phyloP scores from a whole-genome alignment of 2,797 vertebrate genomes.

The Danio kyathit region DNA sequence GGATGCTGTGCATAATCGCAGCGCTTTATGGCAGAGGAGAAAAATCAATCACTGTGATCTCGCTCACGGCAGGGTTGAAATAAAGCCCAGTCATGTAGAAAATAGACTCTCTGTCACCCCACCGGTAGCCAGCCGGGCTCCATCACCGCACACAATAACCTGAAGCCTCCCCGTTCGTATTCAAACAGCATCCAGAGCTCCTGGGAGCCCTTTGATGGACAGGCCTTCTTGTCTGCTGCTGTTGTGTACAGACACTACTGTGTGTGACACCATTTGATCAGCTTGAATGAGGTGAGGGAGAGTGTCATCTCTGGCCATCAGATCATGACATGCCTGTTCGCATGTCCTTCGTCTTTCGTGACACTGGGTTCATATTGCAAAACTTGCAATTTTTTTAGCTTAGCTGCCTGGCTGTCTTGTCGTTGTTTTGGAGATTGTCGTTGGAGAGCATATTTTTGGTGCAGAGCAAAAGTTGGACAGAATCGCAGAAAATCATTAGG shows the following conservation, averaged over 20 bases:
- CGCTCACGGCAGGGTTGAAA: slow-evolving; percentile 80
- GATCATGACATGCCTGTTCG: slow-evolving; percentile 38
- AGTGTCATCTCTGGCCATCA: slow-evolving; percentile 40
- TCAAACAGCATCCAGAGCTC: slow-evolving; percentile 41
- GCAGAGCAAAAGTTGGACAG: too few relatives aligned
- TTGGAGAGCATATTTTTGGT: too few relatives aligned
- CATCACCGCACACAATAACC: slow-evolving; percentile 76
- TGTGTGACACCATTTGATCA: slow-evolving; percentile 42
- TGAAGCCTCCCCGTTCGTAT: slow-evolving; percentile 51
- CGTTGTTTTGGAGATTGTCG: too few relatives aligned
- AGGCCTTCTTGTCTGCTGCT: slow-evolving; percentile 31
- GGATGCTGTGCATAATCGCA: slow-evolving; percentile 67
- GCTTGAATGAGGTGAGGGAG: slow-evolving; percentile 42
- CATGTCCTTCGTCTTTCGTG: slow-evolving; percentile 35
- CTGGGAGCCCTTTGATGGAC: slow-evolving; percentile 46
- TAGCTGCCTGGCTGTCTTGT: too few relatives aligned
- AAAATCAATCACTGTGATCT: slow-evolving; percentile 83
- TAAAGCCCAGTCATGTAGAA: slow-evolving; percentile 88
- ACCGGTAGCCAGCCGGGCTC: slow-evolving; percentile 74
- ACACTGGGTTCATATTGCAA: slow-evolving; percentile 28
- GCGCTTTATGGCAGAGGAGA: slow-evolving; percentile 62
- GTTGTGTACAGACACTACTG: slow-evolving; percentile 44
- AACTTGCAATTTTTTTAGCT: slow-evolving; percentile 13
- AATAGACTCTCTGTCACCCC: slow-evolving; percentile 82
- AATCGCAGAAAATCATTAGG: too few relatives aligned